These are phyloP conservation scores for Halichoerus grypus DNA, from an alignment of 2,113 vertebrate genomes.

Conservation along the genomic window DNA sequence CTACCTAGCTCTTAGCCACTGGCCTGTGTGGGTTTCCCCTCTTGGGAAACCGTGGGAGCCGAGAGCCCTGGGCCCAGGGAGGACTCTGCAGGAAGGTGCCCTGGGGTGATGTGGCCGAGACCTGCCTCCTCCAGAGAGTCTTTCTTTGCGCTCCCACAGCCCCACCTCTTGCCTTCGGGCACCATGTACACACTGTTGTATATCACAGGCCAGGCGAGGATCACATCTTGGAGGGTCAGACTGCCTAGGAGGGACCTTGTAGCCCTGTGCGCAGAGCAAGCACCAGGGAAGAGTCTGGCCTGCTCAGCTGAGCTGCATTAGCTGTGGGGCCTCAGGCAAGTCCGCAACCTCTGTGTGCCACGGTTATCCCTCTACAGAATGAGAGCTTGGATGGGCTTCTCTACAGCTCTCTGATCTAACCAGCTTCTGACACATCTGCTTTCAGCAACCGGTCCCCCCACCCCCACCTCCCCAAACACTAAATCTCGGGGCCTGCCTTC, in stretches of 20 bases:
- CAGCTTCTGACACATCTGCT: neutral
- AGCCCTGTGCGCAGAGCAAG: neutral
- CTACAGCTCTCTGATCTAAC: neutral
- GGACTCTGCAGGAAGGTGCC: neutral
- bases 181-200: accelerated
- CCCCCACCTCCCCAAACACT: neutral
- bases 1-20: neutral
- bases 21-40: neutral
- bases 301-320: neutral
- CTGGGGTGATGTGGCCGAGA: neutral
- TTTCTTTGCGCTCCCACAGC: neutral
- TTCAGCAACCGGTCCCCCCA: neutral
- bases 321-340: neutral
- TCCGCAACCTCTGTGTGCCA: neutral
- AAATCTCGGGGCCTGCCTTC: accelerated
- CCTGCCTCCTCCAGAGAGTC: neutral
- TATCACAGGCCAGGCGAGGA: neutral
- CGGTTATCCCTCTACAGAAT: neutral
- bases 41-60: neutral
- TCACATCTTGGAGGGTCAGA: neutral
- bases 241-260: neutral
- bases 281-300: neutral
- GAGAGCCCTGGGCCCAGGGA: neutral
- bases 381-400: neutral
- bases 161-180: neutral